Evolutionary conservation across 2,888 invertebrate species (phyloP).

Genomic region (Orthosia gothica): DNA sequence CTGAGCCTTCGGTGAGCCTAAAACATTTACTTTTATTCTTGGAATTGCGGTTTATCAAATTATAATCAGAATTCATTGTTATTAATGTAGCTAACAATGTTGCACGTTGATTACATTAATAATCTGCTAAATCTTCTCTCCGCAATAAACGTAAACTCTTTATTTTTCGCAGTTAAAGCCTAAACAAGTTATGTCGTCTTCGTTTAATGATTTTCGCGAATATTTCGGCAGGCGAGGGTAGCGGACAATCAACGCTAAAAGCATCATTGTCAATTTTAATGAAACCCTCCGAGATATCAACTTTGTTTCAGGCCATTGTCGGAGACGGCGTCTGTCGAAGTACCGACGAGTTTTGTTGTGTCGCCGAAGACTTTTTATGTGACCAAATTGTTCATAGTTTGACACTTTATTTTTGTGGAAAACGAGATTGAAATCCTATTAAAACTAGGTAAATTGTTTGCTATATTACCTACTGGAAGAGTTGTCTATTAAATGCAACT

Average conservation of each 20-base stretch:
- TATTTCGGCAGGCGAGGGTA: slow-evolving; percentile 60
- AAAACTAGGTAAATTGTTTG: slow-evolving; percentile 35
- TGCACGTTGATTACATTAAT: slow-evolving; percentile 36
- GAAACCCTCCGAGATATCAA: slow-evolving; percentile 72
- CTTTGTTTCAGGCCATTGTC: slow-evolving; percentile 69
- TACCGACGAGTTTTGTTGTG: slow-evolving; percentile 48
- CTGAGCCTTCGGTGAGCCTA: too few species aligned
- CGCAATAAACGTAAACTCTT: slow-evolving; percentile 49
- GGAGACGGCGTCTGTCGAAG: slow-evolving; percentile 38
- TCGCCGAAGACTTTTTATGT: slow-evolving; percentile 58
- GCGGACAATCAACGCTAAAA: slow-evolving; percentile 70
- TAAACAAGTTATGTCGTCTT: slow-evolving; percentile 66
- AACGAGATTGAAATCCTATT: slow-evolving; percentile 41
- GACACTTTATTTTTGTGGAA: slow-evolving; percentile 52
- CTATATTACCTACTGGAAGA: background rate
- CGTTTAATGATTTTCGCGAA: slow-evolving; percentile 65
- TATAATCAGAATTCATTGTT: slow-evolving; percentile 26
- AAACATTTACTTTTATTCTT: too few species aligned
- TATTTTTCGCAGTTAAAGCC: slow-evolving; percentile 50
- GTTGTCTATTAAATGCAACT: too few species aligned
- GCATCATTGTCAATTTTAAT: slow-evolving; percentile 75
- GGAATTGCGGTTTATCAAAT: slow-evolving; percentile 20
- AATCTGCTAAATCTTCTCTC: slow-evolving; percentile 46
- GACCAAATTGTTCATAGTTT: slow-evolving; percentile 56
- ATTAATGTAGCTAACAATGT: slow-evolving; percentile 27